Conservation (phyloP, 2,113 vertebrate species). For the Meriones unguiculatus region DNA sequence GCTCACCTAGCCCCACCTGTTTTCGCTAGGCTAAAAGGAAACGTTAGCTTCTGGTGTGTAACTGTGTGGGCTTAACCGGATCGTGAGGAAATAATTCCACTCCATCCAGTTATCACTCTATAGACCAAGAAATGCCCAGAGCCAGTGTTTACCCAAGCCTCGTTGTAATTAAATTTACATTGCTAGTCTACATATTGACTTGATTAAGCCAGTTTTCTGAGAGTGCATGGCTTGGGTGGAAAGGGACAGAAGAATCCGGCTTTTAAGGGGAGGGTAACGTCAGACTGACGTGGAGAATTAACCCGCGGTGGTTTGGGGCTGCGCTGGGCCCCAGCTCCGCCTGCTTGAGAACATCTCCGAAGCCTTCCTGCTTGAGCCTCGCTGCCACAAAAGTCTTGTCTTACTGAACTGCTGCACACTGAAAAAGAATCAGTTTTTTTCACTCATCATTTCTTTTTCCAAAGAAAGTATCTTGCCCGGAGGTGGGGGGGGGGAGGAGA, state of each 20-base stretch:
- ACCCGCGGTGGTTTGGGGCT: background rate
- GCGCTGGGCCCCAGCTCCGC: background rate
- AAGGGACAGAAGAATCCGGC: slow-evolving; percentile 53
- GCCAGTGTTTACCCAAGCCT: slow-evolving; percentile 61
- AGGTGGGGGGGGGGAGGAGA: too few species aligned
- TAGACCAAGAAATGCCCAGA: slow-evolving; percentile 65
- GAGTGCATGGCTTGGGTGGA: slow-evolving; percentile 55
- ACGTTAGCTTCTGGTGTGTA: slow-evolving; percentile 55
- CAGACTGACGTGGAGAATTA: slow-evolving; percentile 27
- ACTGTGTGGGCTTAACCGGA: background rate
- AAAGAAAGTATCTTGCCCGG: slow-evolving; percentile 44
- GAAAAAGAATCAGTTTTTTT: background rate
- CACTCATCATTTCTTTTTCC: background rate
- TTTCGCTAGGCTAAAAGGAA: slow-evolving; percentile 20
- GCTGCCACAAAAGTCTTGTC: background rate
- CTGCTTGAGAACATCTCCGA: background rate
- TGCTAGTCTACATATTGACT: slow-evolving; percentile 67
- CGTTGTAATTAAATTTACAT: slow-evolving; percentile 71
- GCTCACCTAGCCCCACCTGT: background rate
- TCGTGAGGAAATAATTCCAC: slow-evolving; percentile 67
- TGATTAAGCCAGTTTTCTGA: slow-evolving; percentile 61
- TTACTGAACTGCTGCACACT: background rate
- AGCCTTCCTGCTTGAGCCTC: background rate
- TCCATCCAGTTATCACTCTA: slow-evolving; percentile 70
- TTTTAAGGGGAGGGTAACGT: background rate